A percentile compares a stretch with the other conserved stretches of the same genome.
These are phyloP conservation scores for Melanogrammus aeglefinus DNA, from an alignment of 2,797 vertebrate species.

Conservation along the genomic window DNA sequence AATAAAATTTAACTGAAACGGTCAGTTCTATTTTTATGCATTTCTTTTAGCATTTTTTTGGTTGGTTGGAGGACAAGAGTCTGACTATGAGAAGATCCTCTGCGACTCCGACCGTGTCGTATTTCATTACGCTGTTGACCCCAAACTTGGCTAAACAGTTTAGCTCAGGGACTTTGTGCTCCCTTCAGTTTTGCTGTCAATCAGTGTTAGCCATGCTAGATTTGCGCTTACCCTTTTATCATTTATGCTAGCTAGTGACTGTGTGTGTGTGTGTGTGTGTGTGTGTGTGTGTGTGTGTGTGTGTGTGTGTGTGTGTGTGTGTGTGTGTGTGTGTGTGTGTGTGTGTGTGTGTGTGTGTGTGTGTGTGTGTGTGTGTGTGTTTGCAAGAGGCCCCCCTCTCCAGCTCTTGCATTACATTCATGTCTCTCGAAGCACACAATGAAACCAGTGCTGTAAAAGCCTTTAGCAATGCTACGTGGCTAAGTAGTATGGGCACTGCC, in stretches of 20 bases:
- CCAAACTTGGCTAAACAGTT: not conserved
- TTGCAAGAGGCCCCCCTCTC: not conserved
- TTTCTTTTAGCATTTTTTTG: not conserved
- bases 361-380: not conserved
- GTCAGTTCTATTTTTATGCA: not conserved
- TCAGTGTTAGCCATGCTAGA: not conserved
- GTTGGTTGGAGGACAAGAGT: not conserved
- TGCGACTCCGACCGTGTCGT: not conserved
- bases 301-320: not conserved
- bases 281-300: not conserved
- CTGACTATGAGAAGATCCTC: not conserved
- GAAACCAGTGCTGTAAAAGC: not conserved
- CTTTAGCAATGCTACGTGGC: not conserved
- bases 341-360: not conserved
- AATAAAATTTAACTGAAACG: not conserved
- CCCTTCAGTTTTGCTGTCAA: not conserved
- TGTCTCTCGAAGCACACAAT: not conserved
- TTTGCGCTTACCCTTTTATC: not conserved
- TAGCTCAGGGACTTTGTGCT: not conserved
- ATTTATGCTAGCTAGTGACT: not conserved
- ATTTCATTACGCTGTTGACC: not conserved
- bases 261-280: not conserved
- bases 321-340: not conserved
- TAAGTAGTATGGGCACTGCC: not conserved
- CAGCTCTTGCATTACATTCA: not conserved